Conservation (phyloP, 1,140 invertebrate genomes). For the Eueides isabella region DNA sequence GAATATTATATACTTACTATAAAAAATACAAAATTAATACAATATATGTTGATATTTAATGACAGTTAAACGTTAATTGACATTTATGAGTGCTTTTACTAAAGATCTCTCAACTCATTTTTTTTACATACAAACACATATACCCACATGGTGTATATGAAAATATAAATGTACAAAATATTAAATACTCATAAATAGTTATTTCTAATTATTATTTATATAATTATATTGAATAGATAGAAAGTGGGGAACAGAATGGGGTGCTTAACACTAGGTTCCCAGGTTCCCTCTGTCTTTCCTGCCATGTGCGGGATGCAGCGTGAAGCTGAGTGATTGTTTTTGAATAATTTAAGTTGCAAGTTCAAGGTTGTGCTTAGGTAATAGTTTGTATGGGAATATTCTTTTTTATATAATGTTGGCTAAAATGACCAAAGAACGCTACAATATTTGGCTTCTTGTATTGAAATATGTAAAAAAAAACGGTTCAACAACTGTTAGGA, state of each 20-base stretch:
- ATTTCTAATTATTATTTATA: neutral
- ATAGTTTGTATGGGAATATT: neutral
- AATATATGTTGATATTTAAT: neutral
- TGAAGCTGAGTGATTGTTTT: no score
- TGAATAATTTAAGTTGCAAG: neutral
- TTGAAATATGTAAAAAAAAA: neutral
- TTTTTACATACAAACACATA: neutral
- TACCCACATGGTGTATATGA: neutral
- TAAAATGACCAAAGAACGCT: slow-evolving; percentile 40
- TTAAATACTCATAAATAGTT: slow-evolving; percentile 4
- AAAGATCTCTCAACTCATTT: neutral
- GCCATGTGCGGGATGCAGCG: no score
- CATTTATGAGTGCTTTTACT: neutral
- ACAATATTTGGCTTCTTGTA: slow-evolving; percentile 17
- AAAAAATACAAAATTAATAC: no score
- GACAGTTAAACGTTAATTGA: neutral
- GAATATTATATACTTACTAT: no score
- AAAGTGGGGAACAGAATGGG: no score
- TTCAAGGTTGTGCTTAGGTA: neutral
- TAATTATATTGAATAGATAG: neutral
- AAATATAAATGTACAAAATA: slow-evolving; percentile 1
- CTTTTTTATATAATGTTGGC: slow-evolving; percentile 12
- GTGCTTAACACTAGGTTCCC: no score
- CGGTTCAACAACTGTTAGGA: neutral
- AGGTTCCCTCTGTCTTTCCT: no score